Percentiles rank a stretch among this genome's conserved stretches.
These are phyloP conservation scores for Monochamus alternatus DNA, from an alignment of 2,888 invertebrate species.

Conservation along the genomic window DNA sequence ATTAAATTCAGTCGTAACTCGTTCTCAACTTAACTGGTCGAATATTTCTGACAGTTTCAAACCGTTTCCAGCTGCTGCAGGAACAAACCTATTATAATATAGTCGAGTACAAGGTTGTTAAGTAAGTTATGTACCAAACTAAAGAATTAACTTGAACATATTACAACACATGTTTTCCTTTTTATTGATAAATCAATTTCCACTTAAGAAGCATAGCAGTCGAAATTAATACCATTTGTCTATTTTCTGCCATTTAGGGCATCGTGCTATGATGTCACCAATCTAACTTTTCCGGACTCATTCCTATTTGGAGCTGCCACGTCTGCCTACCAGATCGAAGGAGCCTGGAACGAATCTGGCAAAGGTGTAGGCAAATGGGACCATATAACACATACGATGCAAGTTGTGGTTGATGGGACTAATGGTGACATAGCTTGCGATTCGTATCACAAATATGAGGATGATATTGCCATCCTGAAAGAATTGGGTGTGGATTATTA, in stretches of 20 bases:
- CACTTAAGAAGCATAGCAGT: too few relatives aligned
- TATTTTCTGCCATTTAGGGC: neutral
- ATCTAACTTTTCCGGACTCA: slow-evolving; percentile 59
- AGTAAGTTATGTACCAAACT: too few relatives aligned
- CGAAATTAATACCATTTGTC: too few relatives aligned
- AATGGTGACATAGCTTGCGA: slow-evolving; percentile 81
- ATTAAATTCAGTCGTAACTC: too few relatives aligned
- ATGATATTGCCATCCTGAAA: slow-evolving; percentile 75
- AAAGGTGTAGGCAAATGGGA: slow-evolving; percentile 82
- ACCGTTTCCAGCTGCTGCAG: too few relatives aligned
- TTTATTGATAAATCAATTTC: too few relatives aligned
- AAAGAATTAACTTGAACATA: too few relatives aligned
- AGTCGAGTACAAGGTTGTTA: too few relatives aligned
- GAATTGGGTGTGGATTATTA: slow-evolving; percentile 74
- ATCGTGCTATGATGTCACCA: slow-evolving; percentile 22
- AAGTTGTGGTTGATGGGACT: slow-evolving; percentile 62
- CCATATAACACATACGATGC: slow-evolving; percentile 73
- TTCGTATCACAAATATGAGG: slow-evolving; percentile 76
- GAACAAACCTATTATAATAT: too few relatives aligned
- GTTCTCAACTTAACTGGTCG: too few relatives aligned
- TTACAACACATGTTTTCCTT: too few relatives aligned
- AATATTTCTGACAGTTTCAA: too few relatives aligned
- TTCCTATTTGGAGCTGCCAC: slow-evolving; percentile 52
- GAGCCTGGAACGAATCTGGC: slow-evolving; percentile 63
- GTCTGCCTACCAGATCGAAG: slow-evolving; percentile 59